Base-by-base conservation (phyloP, 2,113 vertebrate genomes). In the Pelobates fuscus region DNA sequence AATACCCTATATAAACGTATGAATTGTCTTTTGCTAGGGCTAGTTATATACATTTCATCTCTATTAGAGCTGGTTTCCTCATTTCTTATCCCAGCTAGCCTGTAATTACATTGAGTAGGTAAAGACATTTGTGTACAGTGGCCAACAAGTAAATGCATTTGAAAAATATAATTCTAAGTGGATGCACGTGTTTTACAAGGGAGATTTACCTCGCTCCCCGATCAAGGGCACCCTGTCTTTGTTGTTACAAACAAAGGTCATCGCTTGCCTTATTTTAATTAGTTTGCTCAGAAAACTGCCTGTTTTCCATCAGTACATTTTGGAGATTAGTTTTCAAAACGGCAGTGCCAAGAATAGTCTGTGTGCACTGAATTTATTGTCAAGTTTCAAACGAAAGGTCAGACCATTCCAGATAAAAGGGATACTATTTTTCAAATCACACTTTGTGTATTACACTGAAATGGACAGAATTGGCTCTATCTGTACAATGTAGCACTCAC, bases 291-390 rank as follows among this genome's bases (percentile, higher is more conserved):
- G 89, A 92, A 92, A 90, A 91, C 83, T 88, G 88, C 90, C 89
- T 93, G 89, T 90, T 92, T 91, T 89, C 90, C 89, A 89, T 90
- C 89, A 88, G 89, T 89, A 91, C 91, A 90, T 91, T 92, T 91
- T 88, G 84, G 84, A 91, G 89, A 92, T 92, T 92, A 91, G 85
- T 92, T 92, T 89, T 88, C 87, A 90, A 89, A 89, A 91, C 83
- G 88, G 86, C 89, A 89, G 90, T 89, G 89, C 89, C 88, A 92
- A 88, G 90, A 90, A 87, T 86, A 89, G 88, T 89, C 86, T 82
- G 83, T 79, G 83, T 83, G 84, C 57, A 49, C 84, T 84, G 86
- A 88, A 92, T 92, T 92, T 92, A 92, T 88, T 88, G 89, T 90
- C 70, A 79, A 86, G 87, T 90, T 88, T 90, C 87, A 85, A 89